A percentile compares a stretch with the other conserved stretches of the same genome.
These are phyloP conservation scores for Ailurus styani DNA, from an alignment of 2,113 vertebrate genomes.

Conservation along the genomic window DNA sequence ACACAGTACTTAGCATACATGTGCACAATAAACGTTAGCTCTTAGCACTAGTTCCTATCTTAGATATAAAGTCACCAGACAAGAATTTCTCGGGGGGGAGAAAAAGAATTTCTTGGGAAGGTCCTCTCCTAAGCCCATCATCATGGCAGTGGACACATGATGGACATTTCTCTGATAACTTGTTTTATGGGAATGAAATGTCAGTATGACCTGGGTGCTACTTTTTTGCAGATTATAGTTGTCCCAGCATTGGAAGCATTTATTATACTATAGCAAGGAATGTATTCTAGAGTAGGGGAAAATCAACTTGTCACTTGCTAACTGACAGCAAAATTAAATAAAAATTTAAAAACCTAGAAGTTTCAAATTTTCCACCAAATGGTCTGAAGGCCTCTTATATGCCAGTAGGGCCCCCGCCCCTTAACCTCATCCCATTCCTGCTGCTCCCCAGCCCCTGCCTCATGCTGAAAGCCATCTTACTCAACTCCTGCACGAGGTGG, in stretches of 20 bases:
- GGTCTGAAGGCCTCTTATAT: neutral
- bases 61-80: neutral
- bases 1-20: neutral
- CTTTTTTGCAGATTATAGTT: neutral
- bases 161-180: neutral
- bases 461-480: accelerated
- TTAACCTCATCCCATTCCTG: neutral
- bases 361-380: neutral
- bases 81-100: neutral
- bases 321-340: neutral
- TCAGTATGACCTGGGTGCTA: neutral
- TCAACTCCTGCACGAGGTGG: neutral
- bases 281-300: neutral
- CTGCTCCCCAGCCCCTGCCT: neutral
- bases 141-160: too few species aligned
- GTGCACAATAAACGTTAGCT: neutral
- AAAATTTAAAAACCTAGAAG: neutral
- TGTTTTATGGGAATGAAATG: neutral
- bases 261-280: neutral
- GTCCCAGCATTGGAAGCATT: neutral
- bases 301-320: neutral
- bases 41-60: neutral
- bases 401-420: too few species aligned
- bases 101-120: neutral
- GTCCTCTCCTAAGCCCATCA: neutral